Base-by-base conservation (phyloP, 1,140 invertebrate genomes). In the Macrocentrus cingulum region DNA sequence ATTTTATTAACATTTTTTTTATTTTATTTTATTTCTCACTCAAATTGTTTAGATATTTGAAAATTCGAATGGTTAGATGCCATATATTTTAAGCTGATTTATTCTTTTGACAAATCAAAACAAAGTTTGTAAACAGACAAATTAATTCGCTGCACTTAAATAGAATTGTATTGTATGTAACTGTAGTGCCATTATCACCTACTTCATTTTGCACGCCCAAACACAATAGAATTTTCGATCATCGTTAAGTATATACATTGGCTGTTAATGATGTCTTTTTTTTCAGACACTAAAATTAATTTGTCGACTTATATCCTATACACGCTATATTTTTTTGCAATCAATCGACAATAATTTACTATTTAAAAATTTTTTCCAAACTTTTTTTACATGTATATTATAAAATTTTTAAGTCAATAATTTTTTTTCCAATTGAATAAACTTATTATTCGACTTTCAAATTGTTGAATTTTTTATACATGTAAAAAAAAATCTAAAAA, bases 111-210 rank as follows among this genome's bases (percentile, higher is more conserved):
- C 9, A 15, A 39, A 13, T 39, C 15, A 15, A n/a, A 39, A n/a
- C n/a, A n/a, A 53, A 62, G 63, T 67, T 66, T 60, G 63, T 60
- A 65, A 68, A 70, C 60, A 61, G 63, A 59, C 56, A 62, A 69
- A 71, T 71, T 68, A 71, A 69, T 71, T 68, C 66, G 61, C 68
- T 62, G 66, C 62, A 56, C 18, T 32, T 18, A 44, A 48, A 48
- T 59, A 66, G 66, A 64, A 53, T 57, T 55, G 59, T 55, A 66
- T 68, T 66, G 63, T 67, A 15, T 65, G 56, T 61, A 53, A 23
- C 32, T 18, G 25, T n/a, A 46, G 32, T 42, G 59, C 56, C 45
- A 68, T 70, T 70, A 68, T 65, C 64, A 66, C 61, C 64, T 66
- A 63, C 56, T 63, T 66, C 63, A 56, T 68, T 69, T 69, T 63